Conservation (phyloP, 2,888 invertebrate genomes). For the Polydrusus tereticollis region DNA sequence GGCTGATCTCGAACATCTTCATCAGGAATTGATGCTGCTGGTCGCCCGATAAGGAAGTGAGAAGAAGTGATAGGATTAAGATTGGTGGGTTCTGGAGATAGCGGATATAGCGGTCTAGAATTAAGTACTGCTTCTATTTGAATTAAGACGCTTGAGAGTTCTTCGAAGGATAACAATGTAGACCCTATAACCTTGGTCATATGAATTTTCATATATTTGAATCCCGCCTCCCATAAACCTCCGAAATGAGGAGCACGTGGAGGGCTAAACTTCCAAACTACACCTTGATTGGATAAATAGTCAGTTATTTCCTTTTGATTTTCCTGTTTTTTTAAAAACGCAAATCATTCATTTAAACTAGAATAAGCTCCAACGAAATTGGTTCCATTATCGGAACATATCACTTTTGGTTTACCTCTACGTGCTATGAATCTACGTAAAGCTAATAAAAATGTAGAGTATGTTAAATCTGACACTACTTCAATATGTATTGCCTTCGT, state of each 20-base stretch:
- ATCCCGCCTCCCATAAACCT: slow-evolving; percentile 61
- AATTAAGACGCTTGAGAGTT: slow-evolving; percentile 56
- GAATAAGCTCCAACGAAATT: slow-evolving; percentile 52
- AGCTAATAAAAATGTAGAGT: slow-evolving; percentile 51
- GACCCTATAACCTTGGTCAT: slow-evolving; percentile 54
- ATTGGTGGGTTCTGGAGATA: slow-evolving; percentile 56
- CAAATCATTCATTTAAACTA: slow-evolving; percentile 36
- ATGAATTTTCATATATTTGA: slow-evolving; percentile 59
- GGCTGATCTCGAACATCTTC: slow-evolving; percentile 35
- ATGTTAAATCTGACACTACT: slow-evolving; percentile 50
- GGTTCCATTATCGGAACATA: slow-evolving; percentile 55
- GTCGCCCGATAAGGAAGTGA: slow-evolving; percentile 57
- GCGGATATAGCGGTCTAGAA: slow-evolving; percentile 57
- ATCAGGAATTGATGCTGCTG: slow-evolving; percentile 50
- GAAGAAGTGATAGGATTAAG: slow-evolving; percentile 54
- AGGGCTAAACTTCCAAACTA: slow-evolving; percentile 59
- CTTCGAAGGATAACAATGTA: slow-evolving; percentile 55
- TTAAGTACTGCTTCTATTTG: slow-evolving; percentile 60
- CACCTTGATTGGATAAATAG: slow-evolving; percentile 14
- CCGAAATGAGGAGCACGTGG: slow-evolving; percentile 58
- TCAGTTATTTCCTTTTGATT: neutral
- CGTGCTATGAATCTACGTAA: slow-evolving; percentile 53
- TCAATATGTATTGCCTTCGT: slow-evolving; percentile 56
- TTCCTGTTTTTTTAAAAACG: neutral
- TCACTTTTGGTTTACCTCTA: slow-evolving; percentile 47